Evolutionary conservation across 2,113 vertebrate genomes (phyloP), one percentile per base, ranked within the genome.

Genomic region (Oostethus manadensis): DNA sequence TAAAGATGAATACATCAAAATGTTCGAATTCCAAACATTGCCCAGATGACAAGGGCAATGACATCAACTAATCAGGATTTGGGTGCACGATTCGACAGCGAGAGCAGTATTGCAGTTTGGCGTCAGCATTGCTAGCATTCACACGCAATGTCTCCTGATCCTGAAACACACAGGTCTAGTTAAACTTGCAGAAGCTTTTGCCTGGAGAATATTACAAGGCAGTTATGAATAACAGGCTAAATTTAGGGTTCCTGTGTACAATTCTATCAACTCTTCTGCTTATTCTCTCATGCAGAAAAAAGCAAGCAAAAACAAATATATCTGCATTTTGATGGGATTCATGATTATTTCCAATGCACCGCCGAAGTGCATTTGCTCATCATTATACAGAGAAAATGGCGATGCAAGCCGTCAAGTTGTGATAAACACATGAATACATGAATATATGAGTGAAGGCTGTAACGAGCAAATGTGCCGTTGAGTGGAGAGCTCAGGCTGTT

Each of bases 371-470:
- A 72, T 80, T 84, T 60, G 3, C 73, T 81, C 71, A 71, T 83
- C 71, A 81, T 86, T 85, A 82, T 81, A 38, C 59, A 67, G 63
- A 66, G 71, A 77, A 81, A 84, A 86, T 70, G 78, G 75, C 71
- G 77, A 74, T 29, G 70, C 78, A 70, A 80, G 72, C 62, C 74
- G 26, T 54, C 70, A 76, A 84, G 68, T 86, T 85, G 78, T 80
- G 78, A 83, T 83, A 85, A 86, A 86, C 78, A 85, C 81, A 82
- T 84, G 83, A 85, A 85, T 86, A 82, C 72, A 86, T 86, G 82
- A 86, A 86, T 86, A 84, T 73, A 53, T 81, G 86, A 83, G 73
- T 58, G 71, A 64, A 62, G 73, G 62, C 60, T 38, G 51, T 48
- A 43, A 64, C 26, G 49, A 72, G 68, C 62, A 75, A 79, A 78